Base-by-base conservation (phyloP, 2,113 vertebrate genomes). In the human (Homo sapiens) region DNA sequence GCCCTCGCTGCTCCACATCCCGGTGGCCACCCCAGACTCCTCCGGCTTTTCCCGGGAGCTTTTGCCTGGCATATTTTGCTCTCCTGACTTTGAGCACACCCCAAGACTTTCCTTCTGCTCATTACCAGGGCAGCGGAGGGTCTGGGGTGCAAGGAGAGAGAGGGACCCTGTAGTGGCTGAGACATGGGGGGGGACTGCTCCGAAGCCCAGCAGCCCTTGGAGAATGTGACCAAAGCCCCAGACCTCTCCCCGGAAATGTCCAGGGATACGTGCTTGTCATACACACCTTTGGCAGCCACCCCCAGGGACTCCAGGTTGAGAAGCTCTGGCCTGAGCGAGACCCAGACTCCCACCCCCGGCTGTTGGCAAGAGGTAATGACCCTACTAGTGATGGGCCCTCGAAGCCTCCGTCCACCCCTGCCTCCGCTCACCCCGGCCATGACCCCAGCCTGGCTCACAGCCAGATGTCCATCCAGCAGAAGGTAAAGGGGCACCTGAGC, bases 11-110 rank as follows among this genome's bases (percentile, higher is more conserved):
- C 85, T 11, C 4, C 6, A 0, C 7, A 6, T 16, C 35, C n/a
- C 16, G 0, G 70, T 25, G 32, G 43, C 16, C 12, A 1, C 11
- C 8, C 30, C 18, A 0, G 6, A 3, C 84, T 30, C 30, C 64
- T 72, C 5, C 0, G 3, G 50, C 61, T 66, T 4, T 8, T 45
- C 55, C 16, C 1, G 2, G 3, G 12, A 35, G 85, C 66, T 75
- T n/a, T 17, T 0, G 5, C 57, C 16, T 1, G 2, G 10, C 4
- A 0, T 0, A 0, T 3, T 7, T 72, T 9, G 27, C 43, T 18
- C 72, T 89, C 55, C 50, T 13, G 0, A 1, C 38, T 57, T 38
- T 10, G 40, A 85, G 38, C 16, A 25, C 23, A 83, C 38, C 10
- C 32, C 9, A 43, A 43, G 57, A 70, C n/a, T 6, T 52, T 2